These are phyloP conservation scores for Suncus etruscus DNA, from an alignment of 2,113 vertebrate species.

Conservation along the genomic window DNA sequence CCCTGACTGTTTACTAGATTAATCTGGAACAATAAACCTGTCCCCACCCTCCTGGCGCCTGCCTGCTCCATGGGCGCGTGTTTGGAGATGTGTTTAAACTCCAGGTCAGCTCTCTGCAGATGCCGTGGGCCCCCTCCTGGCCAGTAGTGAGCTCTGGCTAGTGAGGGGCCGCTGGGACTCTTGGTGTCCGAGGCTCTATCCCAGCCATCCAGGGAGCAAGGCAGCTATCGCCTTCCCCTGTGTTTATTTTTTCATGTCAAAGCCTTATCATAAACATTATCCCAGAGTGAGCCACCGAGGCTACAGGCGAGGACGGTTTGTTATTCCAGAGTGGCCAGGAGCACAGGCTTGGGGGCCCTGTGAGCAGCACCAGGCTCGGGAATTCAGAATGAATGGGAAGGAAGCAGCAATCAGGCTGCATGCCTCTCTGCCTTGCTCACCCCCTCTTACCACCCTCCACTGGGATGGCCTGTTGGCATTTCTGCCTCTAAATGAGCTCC, in stretches of 20 bases:
- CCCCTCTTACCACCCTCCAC: neutral
- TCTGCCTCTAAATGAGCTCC: constrained; percentile 30
- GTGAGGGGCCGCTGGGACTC: neutral
- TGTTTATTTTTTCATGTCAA: constrained; percentile 83
- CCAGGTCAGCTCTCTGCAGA: constrained; percentile 12
- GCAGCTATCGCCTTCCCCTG: neutral
- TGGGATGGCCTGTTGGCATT: neutral
- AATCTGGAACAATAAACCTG: constrained; percentile 67
- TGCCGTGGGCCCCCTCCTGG: neutral
- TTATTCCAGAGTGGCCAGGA: constrained; percentile 71
- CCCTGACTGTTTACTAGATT: constrained; percentile 60
- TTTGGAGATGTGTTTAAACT: constrained; percentile 70
- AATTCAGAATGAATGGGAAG: neutral
- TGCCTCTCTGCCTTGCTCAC: neutral
- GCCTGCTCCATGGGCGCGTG: neutral
- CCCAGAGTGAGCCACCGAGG: constrained; percentile 64
- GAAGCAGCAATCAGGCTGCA: neutral
- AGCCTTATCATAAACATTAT: constrained; percentile 81
- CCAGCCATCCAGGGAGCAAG: neutral
- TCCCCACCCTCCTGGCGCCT: constrained; percentile 65
- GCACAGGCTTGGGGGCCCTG: neutral
- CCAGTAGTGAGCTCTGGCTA: neutral
- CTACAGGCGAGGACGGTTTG: constrained; percentile 49
- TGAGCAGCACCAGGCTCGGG: neutral
- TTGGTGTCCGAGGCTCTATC: neutral